phyloP scores from a whole-genome alignment of 2,113 vertebrate genomes.

The Cyphomyrus plagiostoma region DNA sequence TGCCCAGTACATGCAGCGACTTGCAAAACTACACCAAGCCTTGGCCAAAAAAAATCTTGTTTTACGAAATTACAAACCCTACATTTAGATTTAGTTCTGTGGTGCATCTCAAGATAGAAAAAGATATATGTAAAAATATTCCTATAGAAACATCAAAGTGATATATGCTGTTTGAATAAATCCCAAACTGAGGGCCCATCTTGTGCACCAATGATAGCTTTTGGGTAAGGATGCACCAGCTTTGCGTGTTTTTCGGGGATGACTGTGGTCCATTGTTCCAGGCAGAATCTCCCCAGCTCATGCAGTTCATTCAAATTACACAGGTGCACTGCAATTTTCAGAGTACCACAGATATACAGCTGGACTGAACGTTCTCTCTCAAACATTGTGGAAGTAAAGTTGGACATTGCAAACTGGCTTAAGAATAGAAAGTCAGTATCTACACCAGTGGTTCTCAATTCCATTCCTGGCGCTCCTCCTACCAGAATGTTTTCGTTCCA shows the following conservation, averaged over 20 bases:
- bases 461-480: too few relatives aligned
- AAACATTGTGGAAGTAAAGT: neutral
- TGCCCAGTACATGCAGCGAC: neutral
- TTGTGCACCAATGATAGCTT: neutral
- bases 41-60: neutral
- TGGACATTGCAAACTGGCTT: too few relatives aligned
- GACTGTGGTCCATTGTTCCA: neutral
- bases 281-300: neutral
- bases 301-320: neutral
- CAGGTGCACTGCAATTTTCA: neutral
- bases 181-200: neutral
- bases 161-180: neutral
- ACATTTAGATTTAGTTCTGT: neutral
- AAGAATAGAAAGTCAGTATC: too few relatives aligned
- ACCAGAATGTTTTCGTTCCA: too few relatives aligned
- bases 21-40: neutral
- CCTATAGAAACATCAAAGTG: neutral
- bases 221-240: neutral
- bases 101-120: neutral
- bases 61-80: neutral
- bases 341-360: neutral
- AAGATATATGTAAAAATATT: neutral
- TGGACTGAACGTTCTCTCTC: neutral
- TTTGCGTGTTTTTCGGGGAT: neutral
- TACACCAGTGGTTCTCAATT: too few relatives aligned